phyloP scores from a whole-genome alignment of 1,140 invertebrate species.

The Scaptodrosophila lebanonensis region DNA sequence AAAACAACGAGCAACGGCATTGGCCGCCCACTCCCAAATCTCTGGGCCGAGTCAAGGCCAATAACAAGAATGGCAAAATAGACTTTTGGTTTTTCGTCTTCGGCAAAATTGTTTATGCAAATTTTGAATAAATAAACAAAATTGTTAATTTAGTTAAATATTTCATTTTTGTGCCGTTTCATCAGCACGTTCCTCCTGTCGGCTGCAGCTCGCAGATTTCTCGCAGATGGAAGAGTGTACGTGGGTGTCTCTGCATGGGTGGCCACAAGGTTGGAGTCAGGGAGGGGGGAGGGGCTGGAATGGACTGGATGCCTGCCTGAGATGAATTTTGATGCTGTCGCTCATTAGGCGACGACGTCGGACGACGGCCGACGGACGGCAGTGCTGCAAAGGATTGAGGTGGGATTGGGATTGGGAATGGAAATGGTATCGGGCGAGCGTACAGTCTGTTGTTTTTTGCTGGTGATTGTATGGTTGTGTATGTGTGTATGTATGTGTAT shows the following conservation, averaged over 20 bases:
- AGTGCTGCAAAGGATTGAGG: slow-evolving; percentile 53
- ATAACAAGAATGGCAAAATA: slow-evolving; percentile 33
- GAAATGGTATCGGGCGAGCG: too few relatives aligned
- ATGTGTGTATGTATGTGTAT: slow-evolving; percentile 51
- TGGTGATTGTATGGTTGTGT: slow-evolving; percentile 53
- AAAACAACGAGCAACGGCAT: not conserved
- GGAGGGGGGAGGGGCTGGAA: too few relatives aligned
- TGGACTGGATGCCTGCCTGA: too few relatives aligned
- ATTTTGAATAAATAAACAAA: slow-evolving; percentile 76
- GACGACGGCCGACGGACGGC: slow-evolving; percentile 25
- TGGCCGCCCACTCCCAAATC: too few relatives aligned
- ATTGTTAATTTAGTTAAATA: slow-evolving; percentile 76
- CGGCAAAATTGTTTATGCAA: slow-evolving; percentile 74
- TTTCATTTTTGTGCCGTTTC: slow-evolving; percentile 75
- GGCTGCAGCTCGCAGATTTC: slow-evolving; percentile 5
- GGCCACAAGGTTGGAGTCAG: slow-evolving; percentile 37
- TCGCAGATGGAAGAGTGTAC: slow-evolving; percentile 34
- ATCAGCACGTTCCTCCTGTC: slow-evolving; percentile 35
- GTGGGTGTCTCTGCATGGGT: slow-evolving; percentile 45
- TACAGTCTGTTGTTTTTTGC: slow-evolving; percentile 36
- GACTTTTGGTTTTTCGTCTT: slow-evolving; percentile 75
- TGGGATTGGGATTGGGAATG: too few relatives aligned
- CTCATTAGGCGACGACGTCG: slow-evolving; percentile 56
- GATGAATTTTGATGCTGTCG: slow-evolving; percentile 67
- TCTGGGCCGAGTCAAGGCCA: not conserved